Percentiles rank a stretch among this genome's conserved stretches.
These are phyloP conservation scores for Monochamus saltuarius DNA, from an alignment of 1,140 invertebrate species.

Conservation along the genomic window DNA sequence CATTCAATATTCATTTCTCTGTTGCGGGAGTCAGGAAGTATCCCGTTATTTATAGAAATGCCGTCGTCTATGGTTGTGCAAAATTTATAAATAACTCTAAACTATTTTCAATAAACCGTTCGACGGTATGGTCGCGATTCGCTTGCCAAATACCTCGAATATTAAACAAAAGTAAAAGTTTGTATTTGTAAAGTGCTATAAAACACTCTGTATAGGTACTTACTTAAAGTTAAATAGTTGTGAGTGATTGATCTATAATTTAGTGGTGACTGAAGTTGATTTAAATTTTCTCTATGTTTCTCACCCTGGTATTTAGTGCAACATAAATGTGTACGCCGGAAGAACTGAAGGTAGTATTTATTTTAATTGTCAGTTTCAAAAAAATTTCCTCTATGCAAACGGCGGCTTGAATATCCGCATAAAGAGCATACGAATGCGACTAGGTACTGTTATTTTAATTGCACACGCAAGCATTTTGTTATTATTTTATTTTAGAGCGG, in stretches of 20 bases:
- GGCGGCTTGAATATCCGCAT: slow-evolving; percentile 26
- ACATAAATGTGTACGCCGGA: slow-evolving; percentile 54
- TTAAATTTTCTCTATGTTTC: not conserved
- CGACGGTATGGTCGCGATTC: too few species aligned
- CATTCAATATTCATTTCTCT: not conserved
- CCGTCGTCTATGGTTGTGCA: slow-evolving; percentile 5
- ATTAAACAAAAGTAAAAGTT: too few species aligned
- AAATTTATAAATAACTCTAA: slow-evolving; percentile 17
- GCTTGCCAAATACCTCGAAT: too few species aligned
- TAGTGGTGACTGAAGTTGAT: not conserved
- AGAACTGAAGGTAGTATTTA: slow-evolving; percentile 51
- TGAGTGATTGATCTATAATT: not conserved
- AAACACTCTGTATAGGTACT: too few species aligned
- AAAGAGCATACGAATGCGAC: slow-evolving; percentile 7
- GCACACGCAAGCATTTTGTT: slow-evolving; percentile 34
- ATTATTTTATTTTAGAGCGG: slow-evolving; percentile 23
- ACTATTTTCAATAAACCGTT: too few species aligned
- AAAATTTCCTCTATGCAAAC: slow-evolving; percentile 11
- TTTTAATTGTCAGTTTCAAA: slow-evolving; percentile 2
- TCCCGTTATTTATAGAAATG: slow-evolving; percentile 14
- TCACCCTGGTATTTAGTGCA: not conserved
- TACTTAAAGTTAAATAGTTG: slow-evolving; percentile 1
- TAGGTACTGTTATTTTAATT: slow-evolving; percentile 31
- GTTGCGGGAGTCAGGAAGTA: slow-evolving; percentile 3
- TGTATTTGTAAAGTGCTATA: too few species aligned